phyloP scores from a whole-genome alignment of 2,113 vertebrate species.

The Mormoops blainvillei region DNA sequence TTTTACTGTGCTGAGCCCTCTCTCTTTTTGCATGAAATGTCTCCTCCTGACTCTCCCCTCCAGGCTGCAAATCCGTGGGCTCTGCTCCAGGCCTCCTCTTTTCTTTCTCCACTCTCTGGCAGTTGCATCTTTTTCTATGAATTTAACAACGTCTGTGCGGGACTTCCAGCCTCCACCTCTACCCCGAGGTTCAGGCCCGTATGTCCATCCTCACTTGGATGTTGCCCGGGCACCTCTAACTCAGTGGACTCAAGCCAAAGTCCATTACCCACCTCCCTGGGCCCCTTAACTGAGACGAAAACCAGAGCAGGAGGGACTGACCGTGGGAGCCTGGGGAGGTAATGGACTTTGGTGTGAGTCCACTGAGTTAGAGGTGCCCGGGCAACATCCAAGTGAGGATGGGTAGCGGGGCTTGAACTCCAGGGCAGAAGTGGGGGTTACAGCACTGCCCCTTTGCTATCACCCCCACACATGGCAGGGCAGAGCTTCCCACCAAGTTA shows the following conservation, averaged over 20 bases:
- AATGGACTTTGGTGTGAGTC: no score
- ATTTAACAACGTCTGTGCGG: neutral
- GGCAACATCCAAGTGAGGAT: neutral
- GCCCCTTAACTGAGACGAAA: neutral
- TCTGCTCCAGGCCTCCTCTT: neutral
- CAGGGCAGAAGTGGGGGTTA: neutral
- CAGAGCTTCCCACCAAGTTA: neutral
- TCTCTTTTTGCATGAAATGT: no score
- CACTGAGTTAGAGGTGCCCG: neutral
- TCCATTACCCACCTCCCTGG: neutral
- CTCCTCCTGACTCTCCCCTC: neutral
- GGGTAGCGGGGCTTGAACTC: neutral
- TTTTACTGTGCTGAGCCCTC: neutral
- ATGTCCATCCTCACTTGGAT: fast-evolving
- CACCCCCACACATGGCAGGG: neutral
- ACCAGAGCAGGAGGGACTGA: neutral
- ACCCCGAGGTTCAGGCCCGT: neutral
- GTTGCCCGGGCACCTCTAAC: neutral
- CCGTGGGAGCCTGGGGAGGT: neutral
- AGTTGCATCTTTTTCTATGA: neutral
- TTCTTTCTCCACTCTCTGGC: neutral
- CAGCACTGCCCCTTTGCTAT: fast-evolving
- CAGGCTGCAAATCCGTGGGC: no score
- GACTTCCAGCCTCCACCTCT: neutral
- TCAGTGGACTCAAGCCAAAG: neutral